phyloP scores from a whole-genome alignment of 2,113 vertebrate species.

The Hippocampus mohnikei region DNA sequence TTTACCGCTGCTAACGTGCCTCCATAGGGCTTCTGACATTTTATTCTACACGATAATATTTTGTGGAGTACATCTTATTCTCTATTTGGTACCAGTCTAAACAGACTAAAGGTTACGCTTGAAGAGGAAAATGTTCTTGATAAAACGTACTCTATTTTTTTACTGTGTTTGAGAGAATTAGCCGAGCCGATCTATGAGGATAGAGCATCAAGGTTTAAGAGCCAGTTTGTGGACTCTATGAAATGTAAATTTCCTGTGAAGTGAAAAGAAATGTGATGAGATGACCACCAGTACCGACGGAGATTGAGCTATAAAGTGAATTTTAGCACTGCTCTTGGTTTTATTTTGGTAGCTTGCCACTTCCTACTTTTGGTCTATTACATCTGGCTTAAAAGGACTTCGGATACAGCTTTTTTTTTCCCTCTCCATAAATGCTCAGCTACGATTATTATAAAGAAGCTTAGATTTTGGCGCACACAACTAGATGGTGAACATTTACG shows the following conservation, averaged over 20 bases:
- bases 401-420: neutral
- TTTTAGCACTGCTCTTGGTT: neutral
- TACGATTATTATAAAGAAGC: neutral
- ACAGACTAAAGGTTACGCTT: too few species aligned
- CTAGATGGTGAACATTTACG: constrained; percentile 5
- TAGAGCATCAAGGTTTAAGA: too few species aligned
- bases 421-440: neutral
- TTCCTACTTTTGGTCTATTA: neutral
- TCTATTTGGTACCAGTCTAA: too few species aligned
- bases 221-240: too few species aligned
- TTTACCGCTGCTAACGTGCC: constrained; percentile 52
- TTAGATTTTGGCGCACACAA: neutral
- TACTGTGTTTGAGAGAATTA: too few species aligned
- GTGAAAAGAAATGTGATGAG: neutral
- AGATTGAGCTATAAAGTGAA: neutral
- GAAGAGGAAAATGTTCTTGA: too few species aligned
- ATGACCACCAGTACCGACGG: neutral
- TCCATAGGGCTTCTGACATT: constrained; percentile 43
- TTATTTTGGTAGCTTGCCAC: neutral
- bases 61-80: too few species aligned
- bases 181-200: too few species aligned
- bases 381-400: neutral
- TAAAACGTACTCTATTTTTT: too few species aligned
- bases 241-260: too few species aligned
- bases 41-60: neutral